Base-by-base conservation (phyloP, 1,140 invertebrate species). In the Panagrolaimus sp. region DNA sequence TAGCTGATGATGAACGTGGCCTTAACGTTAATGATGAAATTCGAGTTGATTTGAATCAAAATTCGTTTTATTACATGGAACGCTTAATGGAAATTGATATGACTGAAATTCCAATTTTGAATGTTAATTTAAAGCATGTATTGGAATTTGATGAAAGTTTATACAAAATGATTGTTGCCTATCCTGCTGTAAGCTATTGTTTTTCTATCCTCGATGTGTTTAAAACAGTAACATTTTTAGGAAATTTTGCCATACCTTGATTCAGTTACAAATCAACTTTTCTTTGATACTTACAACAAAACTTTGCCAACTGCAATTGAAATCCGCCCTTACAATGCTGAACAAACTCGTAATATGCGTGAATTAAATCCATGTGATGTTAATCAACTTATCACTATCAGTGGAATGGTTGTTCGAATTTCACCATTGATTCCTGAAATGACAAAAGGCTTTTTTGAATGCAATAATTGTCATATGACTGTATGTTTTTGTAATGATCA, bases 211-310 rank as follows among this genome's bases (percentile, higher is more conserved):
- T n/a, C 32, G 2, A 4, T 38, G 2, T 4, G 32, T 4, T 38
- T 38, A 38, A 4, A 38, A 38, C 32, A 38, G 7, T 38, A 38
- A 38, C 2, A 38, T 38, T 38, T 38, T 38, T 38, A 38, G 86
- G 96, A 99, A 88, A 91, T 92, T 0, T 96, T 99, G 72, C 94
- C 95, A 0, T 91, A 91, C 6, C 91, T 99, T 83, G 96, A 99
- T 84, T 93, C 95, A 88, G 93, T 92, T 3, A 89, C 93, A 0
- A 98, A 98, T 84, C 94, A 98, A 84, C 89, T 98, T 86, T 98
- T 96, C 86, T 93, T 94, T 82, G 91, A 94, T 74, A 88, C 89
- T 45, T 95, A 83, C 71, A 66, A 76, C n/a, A 77, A 91, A 85
- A 92, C 93, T 0, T 84, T 98, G 6, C 70, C 90, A 71, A 92